Evolutionary conservation across 2,888 invertebrate species (phyloP).

Genomic region (Noctua pronuba): DNA sequence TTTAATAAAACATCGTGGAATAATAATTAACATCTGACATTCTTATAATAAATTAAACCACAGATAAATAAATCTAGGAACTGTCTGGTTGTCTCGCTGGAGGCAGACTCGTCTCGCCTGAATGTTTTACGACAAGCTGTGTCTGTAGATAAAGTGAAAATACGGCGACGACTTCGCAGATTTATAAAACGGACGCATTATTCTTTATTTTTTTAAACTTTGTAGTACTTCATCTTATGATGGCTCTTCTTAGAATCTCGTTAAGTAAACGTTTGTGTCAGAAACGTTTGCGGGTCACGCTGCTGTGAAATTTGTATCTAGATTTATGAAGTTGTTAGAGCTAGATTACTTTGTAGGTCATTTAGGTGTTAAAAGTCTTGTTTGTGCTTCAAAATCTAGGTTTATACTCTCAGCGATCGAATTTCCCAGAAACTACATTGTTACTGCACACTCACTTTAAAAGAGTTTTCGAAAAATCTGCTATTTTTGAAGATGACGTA

Average conservation of each 20-base stretch:
- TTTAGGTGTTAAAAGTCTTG: background rate
- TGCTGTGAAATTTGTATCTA: constrained; percentile 36
- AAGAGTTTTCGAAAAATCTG: too few species aligned
- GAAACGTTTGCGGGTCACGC: constrained; percentile 33
- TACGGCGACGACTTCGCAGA: constrained; percentile 44
- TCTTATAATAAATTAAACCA: constrained; percentile 39
- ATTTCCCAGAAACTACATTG: background rate
- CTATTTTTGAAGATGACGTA: background rate
- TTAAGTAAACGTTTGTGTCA: constrained; percentile 14
- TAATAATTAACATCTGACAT: background rate
- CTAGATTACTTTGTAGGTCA: constrained; percentile 9
- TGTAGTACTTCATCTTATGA: background rate
- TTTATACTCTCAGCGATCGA: background rate
- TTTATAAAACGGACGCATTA: constrained; percentile 42
- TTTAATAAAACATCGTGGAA: background rate
- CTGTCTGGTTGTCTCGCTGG: constrained; percentile 30
- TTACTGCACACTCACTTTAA: background rate
- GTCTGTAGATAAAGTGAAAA: constrained; percentile 63
- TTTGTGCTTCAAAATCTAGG: constrained; percentile 22
- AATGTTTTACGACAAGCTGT: constrained; percentile 60
- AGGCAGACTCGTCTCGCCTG: constrained; percentile 48
- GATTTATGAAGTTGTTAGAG: constrained; percentile 37
- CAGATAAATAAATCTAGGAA: constrained; percentile 43
- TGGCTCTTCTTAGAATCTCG: constrained; percentile 25
- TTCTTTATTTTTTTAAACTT: constrained; percentile 5